phyloP scores from a whole-genome alignment of 2,113 vertebrate genomes.

The Mellivora capensis region DNA sequence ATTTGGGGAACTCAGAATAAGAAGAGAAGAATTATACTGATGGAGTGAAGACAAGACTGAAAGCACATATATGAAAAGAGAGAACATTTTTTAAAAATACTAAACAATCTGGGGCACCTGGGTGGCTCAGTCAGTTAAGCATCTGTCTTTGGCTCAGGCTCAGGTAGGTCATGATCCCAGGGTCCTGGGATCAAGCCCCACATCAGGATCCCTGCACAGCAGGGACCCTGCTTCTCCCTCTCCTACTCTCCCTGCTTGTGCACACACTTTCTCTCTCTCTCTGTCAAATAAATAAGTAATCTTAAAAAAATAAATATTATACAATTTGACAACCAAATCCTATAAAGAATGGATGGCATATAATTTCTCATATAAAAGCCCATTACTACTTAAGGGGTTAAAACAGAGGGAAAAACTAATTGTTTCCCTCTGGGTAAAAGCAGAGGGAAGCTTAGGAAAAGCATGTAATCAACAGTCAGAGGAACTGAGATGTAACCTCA shows the following conservation, averaged over 20 bases:
- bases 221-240: neutral
- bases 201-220: neutral
- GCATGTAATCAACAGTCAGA: neutral
- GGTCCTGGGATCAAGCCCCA: neutral
- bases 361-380: neutral
- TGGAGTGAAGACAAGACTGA: neutral
- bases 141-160: neutral
- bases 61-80: neutral
- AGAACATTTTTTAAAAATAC: neutral
- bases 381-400: neutral
- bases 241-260: neutral
- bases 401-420: neutral
- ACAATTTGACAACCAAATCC: neutral
- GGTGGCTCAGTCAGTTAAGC: neutral
- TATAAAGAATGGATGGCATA: neutral
- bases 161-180: neutral
- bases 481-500: neutral
- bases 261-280: neutral
- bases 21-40: neutral
- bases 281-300: neutral
- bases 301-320: neutral
- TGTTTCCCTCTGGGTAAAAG: neutral
- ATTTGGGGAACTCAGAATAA: neutral
- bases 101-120: neutral
- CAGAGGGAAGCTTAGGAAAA: neutral